Conservation (phyloP, 2,113 vertebrate species). For the Menura novaehollandiae region DNA sequence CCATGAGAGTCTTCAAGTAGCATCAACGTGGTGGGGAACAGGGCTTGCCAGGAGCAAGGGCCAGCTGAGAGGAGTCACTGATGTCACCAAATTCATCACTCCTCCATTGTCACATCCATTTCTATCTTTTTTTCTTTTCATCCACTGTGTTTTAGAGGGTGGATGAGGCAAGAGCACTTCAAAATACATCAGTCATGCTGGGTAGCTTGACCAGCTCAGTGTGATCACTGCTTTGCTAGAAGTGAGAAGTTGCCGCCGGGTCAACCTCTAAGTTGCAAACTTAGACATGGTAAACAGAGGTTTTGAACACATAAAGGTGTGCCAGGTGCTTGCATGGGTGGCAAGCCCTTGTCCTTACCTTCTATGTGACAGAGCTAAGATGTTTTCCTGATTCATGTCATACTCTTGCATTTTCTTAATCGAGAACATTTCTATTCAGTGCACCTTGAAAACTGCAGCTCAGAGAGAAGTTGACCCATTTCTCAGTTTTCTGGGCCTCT, state of each 20-base stretch:
- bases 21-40: neutral
- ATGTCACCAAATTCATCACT: neutral
- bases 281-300: neutral
- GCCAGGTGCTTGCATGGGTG: neutral
- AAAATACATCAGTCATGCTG: neutral
- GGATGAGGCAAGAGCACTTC: neutral
- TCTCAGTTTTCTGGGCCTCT: neutral
- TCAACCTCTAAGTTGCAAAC: neutral
- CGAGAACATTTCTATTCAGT: neutral
- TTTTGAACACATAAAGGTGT: neutral
- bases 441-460: neutral
- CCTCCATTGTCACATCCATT: neutral
- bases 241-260: neutral
- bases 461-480: neutral
- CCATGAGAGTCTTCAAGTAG: neutral
- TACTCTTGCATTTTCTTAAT: neutral
- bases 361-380: neutral
- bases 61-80: neutral
- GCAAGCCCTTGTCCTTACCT: neutral
- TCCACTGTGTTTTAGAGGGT: fast-evolving
- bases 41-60: neutral
- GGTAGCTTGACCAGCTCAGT: neutral
- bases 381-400: neutral
- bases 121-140: neutral
- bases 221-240: neutral